phyloP scores from a whole-genome alignment of 1,140 invertebrate genomes.

The Dryas iulia region DNA sequence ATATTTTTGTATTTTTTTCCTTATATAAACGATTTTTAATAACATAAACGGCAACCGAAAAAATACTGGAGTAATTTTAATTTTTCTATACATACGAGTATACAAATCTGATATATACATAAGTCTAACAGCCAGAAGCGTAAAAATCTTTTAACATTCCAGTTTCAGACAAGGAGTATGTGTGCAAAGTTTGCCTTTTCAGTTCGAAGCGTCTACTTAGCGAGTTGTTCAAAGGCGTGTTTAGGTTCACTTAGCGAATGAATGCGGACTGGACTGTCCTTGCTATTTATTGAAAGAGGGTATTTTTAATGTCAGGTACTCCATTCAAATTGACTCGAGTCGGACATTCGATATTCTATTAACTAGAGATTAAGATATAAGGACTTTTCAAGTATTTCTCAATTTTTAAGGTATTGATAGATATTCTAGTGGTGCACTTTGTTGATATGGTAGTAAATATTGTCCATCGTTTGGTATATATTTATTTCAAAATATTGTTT shows the following conservation, averaged over 20 bases:
- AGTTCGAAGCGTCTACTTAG: conserved; percentile 55
- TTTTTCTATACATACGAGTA: not conserved
- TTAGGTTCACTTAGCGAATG: conserved; percentile 73
- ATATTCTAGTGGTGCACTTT: not conserved
- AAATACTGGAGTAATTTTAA: not conserved
- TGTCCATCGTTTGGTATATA: not conserved
- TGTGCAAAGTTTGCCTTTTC: conserved; percentile 53
- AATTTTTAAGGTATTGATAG: not conserved
- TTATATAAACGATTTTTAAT: not conserved
- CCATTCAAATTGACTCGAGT: conserved; percentile 39
- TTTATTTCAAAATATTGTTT: not conserved
- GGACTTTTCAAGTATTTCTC: conserved; percentile 9
- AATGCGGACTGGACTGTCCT: conserved; percentile 59
- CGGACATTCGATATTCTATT: conserved; percentile 16
- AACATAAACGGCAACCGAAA: not conserved
- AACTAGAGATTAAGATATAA: conserved; percentile 12
- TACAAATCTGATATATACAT: not conserved
- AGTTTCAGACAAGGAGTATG: conserved; percentile 37
- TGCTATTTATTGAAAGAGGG: conserved; percentile 44
- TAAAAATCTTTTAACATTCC: conserved; percentile 14
- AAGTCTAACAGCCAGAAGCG: not conserved
- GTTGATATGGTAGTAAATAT: not conserved
- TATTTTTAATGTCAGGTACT: conserved; percentile 56
- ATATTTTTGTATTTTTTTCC: no score
- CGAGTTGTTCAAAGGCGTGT: conserved; percentile 49